Base-by-base conservation (phyloP, 2,888 invertebrate species). In the Eupithecia inturbata region DNA sequence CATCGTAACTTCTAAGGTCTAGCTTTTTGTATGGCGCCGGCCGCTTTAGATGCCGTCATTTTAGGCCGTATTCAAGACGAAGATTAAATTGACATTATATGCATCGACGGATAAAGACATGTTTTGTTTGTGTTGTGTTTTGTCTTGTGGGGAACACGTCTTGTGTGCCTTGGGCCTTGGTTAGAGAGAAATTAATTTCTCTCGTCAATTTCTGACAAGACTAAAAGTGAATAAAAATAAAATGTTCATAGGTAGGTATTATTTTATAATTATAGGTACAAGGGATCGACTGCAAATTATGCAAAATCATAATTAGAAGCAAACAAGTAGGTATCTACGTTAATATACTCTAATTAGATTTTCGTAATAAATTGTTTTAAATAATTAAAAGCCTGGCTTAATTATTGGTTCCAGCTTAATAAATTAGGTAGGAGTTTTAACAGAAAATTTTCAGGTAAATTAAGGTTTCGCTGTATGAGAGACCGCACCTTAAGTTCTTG, bases 1-100 rank as follows among this genome's bases (percentile, higher is more conserved):
- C 87, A 87, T 87, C 85, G 86, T 85, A 85, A 89, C 81, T 90
- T 89, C 84, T 86, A 60, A 60, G 60, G 28, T 6, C 22, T 26
- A 6, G 66, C 31, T 66, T 66, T 66, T 66, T 39, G 66, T n/a
- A 39, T 39, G 39, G 39, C 36, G 66, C 39, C 26, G 39, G 39
- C 66, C 39, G 66, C 66, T 39, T 36, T 57, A 14, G 26, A 3
- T 26, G 14, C 57, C 57, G 57, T 26, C 12, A 9, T 26, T 57
- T 57, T 12, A 26, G 57, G 26, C 57, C 57, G 12, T 26, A 26
- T 57, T 26, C 26, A 53, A 10, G 57, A 53, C 14, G 57, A 26
- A 26, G 22, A 57, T 57, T 57, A 57, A 57, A 57, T 26, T 57
- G 26, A 57, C 57, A 57, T 22, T 57, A 26, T 57, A 57, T 57